These are phyloP conservation scores for Spondyliosoma cantharus DNA, from an alignment of 2,797 vertebrate genomes.

Conservation along the genomic window DNA sequence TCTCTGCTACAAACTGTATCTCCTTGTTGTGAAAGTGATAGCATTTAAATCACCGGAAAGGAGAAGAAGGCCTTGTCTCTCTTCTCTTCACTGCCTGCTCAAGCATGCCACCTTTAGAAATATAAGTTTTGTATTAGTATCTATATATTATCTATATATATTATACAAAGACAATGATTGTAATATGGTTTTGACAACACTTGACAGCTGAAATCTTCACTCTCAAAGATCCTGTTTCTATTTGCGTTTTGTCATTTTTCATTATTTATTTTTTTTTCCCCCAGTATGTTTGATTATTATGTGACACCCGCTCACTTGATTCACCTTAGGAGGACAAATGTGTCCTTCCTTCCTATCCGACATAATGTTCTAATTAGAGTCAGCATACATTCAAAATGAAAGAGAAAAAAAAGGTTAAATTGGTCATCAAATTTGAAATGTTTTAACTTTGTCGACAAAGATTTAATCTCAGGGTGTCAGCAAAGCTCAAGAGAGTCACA, in stretches of 20 bases:
- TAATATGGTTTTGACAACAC: conserved; percentile 66
- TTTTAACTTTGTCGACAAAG: conserved; percentile 49
- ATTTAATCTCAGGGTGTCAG: conserved; percentile 73
- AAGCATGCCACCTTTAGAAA: conserved; percentile 71
- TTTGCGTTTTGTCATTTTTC: conserved; percentile 24
- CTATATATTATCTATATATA: conserved; percentile 68
- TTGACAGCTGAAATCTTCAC: conserved; percentile 37
- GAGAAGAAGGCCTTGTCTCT: conserved; percentile 48
- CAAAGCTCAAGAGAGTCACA: conserved; percentile 53
- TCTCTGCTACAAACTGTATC: conserved; percentile 38
- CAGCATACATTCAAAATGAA: conserved; percentile 13
- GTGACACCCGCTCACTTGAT: conserved; percentile 21
- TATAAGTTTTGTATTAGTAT: conserved; percentile 68
- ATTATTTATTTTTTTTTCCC: background rate
- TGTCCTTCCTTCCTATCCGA: background rate
- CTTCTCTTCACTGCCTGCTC: conserved; percentile 67
- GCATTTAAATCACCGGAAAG: conserved; percentile 48
- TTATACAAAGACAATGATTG: conserved; percentile 74
- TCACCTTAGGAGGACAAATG: conserved; percentile 21
- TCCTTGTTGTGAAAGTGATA: conserved; percentile 49
- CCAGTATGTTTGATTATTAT: conserved; percentile 21
- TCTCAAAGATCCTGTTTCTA: conserved; percentile 38
- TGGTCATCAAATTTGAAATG: conserved; percentile 18
- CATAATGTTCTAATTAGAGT: conserved; percentile 22
- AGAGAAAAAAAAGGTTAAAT: background rate